phyloP scores from a whole-genome alignment of 2,113 vertebrate genomes.

The Ifrita kowaldi region DNA sequence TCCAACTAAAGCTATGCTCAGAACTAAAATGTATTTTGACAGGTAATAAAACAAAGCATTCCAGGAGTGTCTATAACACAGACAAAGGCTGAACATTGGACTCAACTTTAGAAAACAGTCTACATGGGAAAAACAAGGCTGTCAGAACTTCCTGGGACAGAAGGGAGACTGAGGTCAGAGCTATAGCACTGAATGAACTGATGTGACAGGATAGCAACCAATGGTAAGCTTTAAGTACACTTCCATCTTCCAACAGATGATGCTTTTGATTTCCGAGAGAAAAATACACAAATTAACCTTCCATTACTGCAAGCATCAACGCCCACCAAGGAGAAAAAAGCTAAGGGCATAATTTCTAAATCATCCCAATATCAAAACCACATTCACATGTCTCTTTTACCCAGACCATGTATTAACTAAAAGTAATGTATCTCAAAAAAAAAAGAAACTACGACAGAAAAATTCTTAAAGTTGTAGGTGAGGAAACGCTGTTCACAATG shows the following conservation, averaged over 20 bases:
- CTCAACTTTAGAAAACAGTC: not conserved
- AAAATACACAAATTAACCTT: not conserved
- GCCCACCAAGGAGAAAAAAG: not conserved
- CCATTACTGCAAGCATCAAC: not conserved
- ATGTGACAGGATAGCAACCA: not conserved
- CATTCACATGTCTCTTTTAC: not conserved
- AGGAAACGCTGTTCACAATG: not conserved
- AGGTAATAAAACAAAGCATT: not conserved
- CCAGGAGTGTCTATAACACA: not conserved
- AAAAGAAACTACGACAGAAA: not conserved
- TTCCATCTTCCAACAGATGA: not conserved
- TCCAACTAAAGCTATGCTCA: not conserved
- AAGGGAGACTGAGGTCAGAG: not conserved
- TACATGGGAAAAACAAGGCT: not conserved
- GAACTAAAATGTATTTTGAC: not conserved
- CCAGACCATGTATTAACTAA: not conserved
- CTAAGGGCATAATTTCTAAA: not conserved
- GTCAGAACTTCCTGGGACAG: not conserved
- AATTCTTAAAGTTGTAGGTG: fast-evolving
- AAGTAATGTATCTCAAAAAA: not conserved
- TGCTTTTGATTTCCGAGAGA: not conserved
- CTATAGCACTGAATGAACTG: not conserved
- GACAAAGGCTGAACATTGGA: fast-evolving
- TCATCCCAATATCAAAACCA: not conserved
- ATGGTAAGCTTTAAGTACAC: not conserved